Conservation (phyloP, 2,797 vertebrate genomes). For the Natrix natrix region DNA sequence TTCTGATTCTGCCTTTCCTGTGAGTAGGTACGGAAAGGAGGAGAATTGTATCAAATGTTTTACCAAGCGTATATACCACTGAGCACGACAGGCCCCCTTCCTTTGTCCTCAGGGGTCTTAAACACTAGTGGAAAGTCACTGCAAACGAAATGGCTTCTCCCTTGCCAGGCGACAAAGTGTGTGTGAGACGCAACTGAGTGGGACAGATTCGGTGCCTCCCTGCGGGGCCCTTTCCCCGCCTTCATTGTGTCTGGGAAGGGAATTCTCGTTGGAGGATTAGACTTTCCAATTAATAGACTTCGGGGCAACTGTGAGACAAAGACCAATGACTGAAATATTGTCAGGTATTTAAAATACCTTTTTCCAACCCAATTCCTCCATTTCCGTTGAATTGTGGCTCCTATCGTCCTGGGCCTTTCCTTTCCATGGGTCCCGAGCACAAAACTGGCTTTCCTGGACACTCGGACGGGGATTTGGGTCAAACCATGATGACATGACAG, state of each 20-base stretch:
- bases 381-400: neutral
- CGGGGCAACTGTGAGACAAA: neutral
- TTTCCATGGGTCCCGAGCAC: neutral
- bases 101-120: neutral
- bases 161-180: neutral
- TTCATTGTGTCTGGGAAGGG: neutral
- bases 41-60: no score
- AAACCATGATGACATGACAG: neutral
- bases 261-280: constrained; percentile 31
- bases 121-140: neutral
- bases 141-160: neutral
- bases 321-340: neutral
- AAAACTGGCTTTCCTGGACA: neutral
- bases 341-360: neutral
- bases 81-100: neutral
- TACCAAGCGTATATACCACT: no score
- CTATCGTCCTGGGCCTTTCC: neutral
- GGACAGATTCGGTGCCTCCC: neutral
- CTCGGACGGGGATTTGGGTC: neutral
- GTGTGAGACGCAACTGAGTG: neutral
- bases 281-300: constrained; percentile 49
- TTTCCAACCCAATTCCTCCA: neutral
- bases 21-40: no score
- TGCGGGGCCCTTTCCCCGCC: constrained; percentile 7
- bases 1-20: no score